Percentiles rank a stretch among this genome's conserved stretches.
These are phyloP conservation scores for Tipula helvola DNA, from an alignment of 2,888 invertebrate species.

Conservation along the genomic window DNA sequence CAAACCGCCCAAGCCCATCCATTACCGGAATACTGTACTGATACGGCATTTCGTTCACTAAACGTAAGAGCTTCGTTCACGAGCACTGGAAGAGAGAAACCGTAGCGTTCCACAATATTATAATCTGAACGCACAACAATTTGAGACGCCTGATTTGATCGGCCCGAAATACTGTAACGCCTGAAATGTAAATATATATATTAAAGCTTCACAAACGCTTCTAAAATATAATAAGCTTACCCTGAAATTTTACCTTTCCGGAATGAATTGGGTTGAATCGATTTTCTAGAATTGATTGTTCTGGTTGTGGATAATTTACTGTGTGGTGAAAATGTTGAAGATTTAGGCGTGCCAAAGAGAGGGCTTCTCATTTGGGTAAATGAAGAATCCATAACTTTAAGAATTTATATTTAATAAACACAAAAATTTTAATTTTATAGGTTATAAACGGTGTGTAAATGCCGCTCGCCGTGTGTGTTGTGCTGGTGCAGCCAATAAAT, in stretches of 20 bases:
- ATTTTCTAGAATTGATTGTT: constrained; percentile 23
- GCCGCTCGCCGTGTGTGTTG: not conserved
- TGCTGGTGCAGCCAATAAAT: not conserved
- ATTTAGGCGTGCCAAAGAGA: not conserved
- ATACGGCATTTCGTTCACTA: constrained; percentile 45
- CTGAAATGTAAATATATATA: constrained; percentile 25
- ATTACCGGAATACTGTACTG: constrained; percentile 39
- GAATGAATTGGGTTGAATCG: constrained; percentile 22
- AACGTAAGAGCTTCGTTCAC: constrained; percentile 82
- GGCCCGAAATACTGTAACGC: constrained; percentile 43
- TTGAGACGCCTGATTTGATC: constrained; percentile 56
- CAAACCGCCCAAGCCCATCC: constrained; percentile 59
- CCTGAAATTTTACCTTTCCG: constrained; percentile 20
- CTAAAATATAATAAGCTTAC: not conserved
- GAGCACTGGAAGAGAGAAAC: constrained; percentile 69
- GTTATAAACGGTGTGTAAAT: not conserved
- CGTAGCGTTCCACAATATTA: constrained; percentile 67
- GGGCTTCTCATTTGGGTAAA: not conserved
- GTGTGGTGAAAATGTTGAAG: not conserved
- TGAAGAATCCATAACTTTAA: not conserved
- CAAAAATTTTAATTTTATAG: not conserved
- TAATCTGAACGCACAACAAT: constrained; percentile 61
- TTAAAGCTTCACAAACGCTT: not conserved
- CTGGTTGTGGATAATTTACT: constrained; percentile 21
- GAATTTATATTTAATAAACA: not conserved